Conservation (phyloP, 2,888 invertebrate genomes). For the Scaptomyza tumidula region DNA sequence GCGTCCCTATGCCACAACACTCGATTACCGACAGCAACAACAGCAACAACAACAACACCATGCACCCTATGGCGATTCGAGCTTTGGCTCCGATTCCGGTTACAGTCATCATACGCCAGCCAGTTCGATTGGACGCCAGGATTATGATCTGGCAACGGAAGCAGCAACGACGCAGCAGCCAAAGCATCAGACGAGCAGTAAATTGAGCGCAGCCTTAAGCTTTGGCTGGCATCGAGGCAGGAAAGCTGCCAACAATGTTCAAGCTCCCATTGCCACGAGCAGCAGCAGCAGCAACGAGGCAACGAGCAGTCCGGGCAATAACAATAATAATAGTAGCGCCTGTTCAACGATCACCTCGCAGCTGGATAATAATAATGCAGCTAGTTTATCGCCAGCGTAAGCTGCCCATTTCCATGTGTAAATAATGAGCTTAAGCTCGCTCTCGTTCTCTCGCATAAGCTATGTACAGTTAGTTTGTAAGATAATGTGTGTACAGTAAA, state of each 20-base stretch:
- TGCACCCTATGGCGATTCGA: conserved; percentile 87
- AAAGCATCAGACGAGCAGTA: conserved; percentile 63
- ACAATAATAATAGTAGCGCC: conserved; percentile 73
- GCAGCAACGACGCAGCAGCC: not conserved
- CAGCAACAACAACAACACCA: conserved; percentile 2
- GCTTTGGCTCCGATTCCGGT: conserved; percentile 93
- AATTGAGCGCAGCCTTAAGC: conserved; percentile 79
- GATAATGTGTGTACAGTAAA: conserved; percentile 7
- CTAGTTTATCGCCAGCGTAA: conserved; percentile 63
- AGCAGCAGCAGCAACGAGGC: conserved; percentile 51
- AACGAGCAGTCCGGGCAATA: conserved; percentile 79
- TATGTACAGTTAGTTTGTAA: conserved; percentile 64
- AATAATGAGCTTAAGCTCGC: conserved; percentile 27
- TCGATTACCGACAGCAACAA: conserved; percentile 66
- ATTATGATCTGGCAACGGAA: conserved; percentile 75
- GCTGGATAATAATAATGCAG: conserved; percentile 70
- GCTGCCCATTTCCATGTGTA: conserved; percentile 31
- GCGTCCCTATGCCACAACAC: conserved; percentile 68
- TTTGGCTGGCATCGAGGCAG: conserved; percentile 79
- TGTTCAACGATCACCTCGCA: conserved; percentile 75
- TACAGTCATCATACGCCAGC: conserved; percentile 89
- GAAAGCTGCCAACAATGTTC: conserved; percentile 17
- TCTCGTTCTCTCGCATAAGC: not conserved
- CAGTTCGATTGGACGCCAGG: conserved; percentile 82
- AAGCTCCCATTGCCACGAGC: conserved; percentile 9